Evolutionary conservation across 2,113 vertebrate species (phyloP), one percentile per base, ranked within the genome.

Genomic region (Pteruthius melanotis): DNA sequence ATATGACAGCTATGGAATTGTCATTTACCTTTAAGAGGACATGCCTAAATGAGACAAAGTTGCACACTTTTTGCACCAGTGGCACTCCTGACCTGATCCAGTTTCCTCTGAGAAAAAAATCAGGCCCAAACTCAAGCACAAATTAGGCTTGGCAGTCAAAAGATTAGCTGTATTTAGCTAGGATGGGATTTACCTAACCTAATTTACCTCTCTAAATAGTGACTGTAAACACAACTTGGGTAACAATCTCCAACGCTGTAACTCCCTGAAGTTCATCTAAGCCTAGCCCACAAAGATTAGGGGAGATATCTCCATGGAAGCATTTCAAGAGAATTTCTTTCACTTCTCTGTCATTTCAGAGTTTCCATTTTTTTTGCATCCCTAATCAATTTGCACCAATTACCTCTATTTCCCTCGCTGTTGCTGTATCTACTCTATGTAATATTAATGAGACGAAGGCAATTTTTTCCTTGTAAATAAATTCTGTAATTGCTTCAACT

Each of bases 401-500:
- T 77, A 74, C 63, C 31, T 86, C 60, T 87, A 40, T 72, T 87
- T 44, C 49, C 74, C 47, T 82, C 0, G 0, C 18, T 82, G 31
- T 45, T 89, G 50, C 63, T 80, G 13, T 13, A 33, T 81, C 60
- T 93, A 17, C 20, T 19, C 35, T 23, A 50, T 30, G 47, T 44
- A 82, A 79, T 76, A 91, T 22, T 54, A 96, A 93, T 2, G 10
- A 72, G 69, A 78, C 2, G 0, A 15, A 6, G 18, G 49, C 9
- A 85, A 37, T n/a, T 75, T 94, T 89, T 79, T 52, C 64, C 44
- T 45, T 75, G 47, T 40, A 89, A 92, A 86, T 66, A 91, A 80
- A 91, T 56, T 87, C 61, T 63, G 54, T 80, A 95, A 93, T 90
- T 94, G 72, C 68, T 91, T 94, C 83, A 94, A 86, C 84, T 19